phyloP scores from a whole-genome alignment of 2,888 invertebrate genomes.

The Gastracanthus pulcherrimus region DNA sequence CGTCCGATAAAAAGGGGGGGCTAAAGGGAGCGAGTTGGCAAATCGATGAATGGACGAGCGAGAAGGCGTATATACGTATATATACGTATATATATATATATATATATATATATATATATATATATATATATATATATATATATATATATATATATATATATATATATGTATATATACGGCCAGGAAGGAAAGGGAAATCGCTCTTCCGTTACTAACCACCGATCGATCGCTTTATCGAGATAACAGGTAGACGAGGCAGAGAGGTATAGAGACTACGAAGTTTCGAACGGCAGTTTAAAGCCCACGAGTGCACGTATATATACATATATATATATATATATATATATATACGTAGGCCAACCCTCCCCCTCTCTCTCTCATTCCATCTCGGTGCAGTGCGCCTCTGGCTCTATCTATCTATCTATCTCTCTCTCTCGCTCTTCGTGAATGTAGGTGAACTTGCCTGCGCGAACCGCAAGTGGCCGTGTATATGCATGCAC shows the following conservation, averaged over 20 bases:
- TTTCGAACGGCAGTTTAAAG: constrained; percentile 56
- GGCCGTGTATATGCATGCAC: constrained; percentile 26
- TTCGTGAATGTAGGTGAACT: constrained; percentile 65
- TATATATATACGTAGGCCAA: no score
- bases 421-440: no score
- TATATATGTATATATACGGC: neutral
- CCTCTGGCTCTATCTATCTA: neutral
- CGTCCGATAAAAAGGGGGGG: constrained; percentile 13
- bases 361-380: neutral
- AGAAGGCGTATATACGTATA: neutral
- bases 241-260: constrained; percentile 65
- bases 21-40: constrained; percentile 34
- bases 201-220: constrained; percentile 68
- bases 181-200: constrained; percentile 62
- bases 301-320: no score
- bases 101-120: no score
- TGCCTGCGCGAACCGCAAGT: constrained; percentile 44
- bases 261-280: constrained; percentile 57
- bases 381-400: constrained; percentile 6
- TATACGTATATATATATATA: no score
- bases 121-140: no score
- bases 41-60: constrained; percentile 55
- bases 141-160: no score
- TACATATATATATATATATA: no score
- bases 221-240: constrained; percentile 71